A percentile compares a stretch with the other conserved stretches of the same genome.
Conservation (phyloP, 2,888 invertebrate species). For the Rhimphoctona megacephalus region DNA sequence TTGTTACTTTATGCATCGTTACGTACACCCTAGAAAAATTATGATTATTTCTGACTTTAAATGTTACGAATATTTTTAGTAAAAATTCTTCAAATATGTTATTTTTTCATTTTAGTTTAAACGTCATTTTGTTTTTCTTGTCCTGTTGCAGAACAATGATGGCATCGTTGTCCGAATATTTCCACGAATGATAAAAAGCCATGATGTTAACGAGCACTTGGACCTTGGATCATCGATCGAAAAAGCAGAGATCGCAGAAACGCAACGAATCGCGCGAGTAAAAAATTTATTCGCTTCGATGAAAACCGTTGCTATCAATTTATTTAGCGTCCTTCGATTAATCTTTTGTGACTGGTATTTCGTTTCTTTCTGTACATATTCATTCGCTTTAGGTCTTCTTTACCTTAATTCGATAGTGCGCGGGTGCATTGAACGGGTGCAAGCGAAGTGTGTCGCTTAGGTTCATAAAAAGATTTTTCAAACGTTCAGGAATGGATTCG, state of each 20-base stretch:
- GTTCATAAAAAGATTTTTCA: not conserved
- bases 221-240: conserved; percentile 43
- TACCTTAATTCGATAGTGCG: not conserved
- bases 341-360: too few relatives aligned
- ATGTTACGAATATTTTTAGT: not conserved
- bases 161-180: conserved; percentile 8
- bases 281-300: conserved; percentile 4
- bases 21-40: too few relatives aligned
- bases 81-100: not conserved
- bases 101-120: not conserved
- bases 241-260: conserved; percentile 21
- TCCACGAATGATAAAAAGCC: conserved; percentile 18
- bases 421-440: not conserved
- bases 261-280: not conserved
- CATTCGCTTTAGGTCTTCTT: not conserved
- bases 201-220: conserved; percentile 47
- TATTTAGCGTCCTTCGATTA: not conserved
- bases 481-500: conserved; percentile 50
- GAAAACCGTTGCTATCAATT: not conserved
- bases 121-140: not conserved
- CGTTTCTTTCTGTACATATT: not conserved
- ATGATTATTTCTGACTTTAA: too few relatives aligned
- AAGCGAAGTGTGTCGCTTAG: not conserved
- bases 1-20: too few relatives aligned
- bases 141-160: conserved; percentile 49